Base-by-base conservation (phyloP, 1,140 invertebrate genomes). In the Rhagoletis zephyria region DNA sequence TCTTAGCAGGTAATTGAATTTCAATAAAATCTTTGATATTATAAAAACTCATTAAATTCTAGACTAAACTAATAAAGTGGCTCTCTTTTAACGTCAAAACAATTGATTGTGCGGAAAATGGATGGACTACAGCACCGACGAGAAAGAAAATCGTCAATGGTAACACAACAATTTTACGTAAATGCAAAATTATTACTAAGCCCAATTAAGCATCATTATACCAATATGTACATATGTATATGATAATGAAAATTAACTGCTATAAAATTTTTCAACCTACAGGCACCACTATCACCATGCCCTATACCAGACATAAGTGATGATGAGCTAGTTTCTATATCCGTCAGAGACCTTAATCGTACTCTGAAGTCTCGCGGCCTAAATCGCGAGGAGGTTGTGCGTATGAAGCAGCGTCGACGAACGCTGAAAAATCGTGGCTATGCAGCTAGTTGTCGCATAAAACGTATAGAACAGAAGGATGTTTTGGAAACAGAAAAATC, bases 401-500 rank as follows among this genome's bases (percentile, higher is more conserved):
- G 96, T 6, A 98, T 98, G 97, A 98, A 98, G 91, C 97, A 98
- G 90, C 94, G 97, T 14, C 93, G 97, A 51, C 93, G 97, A 61
- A 98, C 97, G 0, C 92, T 98, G 0, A 98, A 98, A 91, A 98
- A 98, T 92, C 94, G 97, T 88, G 97, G 97, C 1, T 98, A 98
- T 91, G 97, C 97, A 1, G 97, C 97, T 2, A 98, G 97, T 89
- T 98, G 97, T 91, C 95, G 97, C 0, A 98, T 98, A 67, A 98
- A 98, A 93, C 94, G 98, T 56, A 97, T 98, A 70, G 97, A 98
- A 89, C 97, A 98, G 90, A 98, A 98, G 92, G 97, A 98, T 91
- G 97, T 97, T 89, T 91, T 98, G 45, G 97, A 98, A 92, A 96
- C 96, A 1, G 97, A 98, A 91, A 97, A 98, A 91, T 95, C 96